Evolutionary conservation across 2,888 invertebrate species (phyloP), one percentile per base, ranked within the genome.

Genomic region (Tenthredo amoena): DNA sequence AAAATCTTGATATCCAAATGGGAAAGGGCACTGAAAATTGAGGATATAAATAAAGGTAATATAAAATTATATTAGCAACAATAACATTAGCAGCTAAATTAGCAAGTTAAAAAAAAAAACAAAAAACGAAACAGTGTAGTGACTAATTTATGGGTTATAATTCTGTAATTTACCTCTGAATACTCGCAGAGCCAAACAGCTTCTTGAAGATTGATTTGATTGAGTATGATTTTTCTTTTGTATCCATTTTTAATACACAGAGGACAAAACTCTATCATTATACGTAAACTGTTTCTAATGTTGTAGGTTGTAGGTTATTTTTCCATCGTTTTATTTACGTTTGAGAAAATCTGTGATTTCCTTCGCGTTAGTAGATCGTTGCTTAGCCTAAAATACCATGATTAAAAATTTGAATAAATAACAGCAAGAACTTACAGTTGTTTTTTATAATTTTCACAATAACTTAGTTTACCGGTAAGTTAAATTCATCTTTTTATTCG

Each of bases 221-320:
- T 86, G 18, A 90, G 86, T 83, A 88, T 90, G 21, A 92, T 86
- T 85, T 86, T 90, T 6, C 83, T 89, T 81, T 88, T 89, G 1
- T 79, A n/a, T 10, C 92, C 92, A 85, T 88, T 90, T 87, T 91
- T 90, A 12, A 87, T 86, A 86, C 93, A 93, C 47, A 90, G 50
- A 18, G 93, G 92, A 81, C 93, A 93, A 86, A 89, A 88, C 62
- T 89, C 89, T 74, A 90, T 89, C 92, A 93, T 93, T 85, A 81
- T 81, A 62, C 26, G 40, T 12, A 37, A 62, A 81, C 10, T 40
- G 40, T 81, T 40, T 55, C 7, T 18, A 62, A 31, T 31, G 34
- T 83, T 26, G 43, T 26, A 79, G 26, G 9, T 62, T 62, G 62
- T 71, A 74, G 83, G 83, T 83, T 83, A 83, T 65, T 71, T 68